Evolutionary conservation across 2,113 vertebrate species (phyloP), one percentile per base, ranked within the genome.

Genomic region (Thunnus maccoyii): DNA sequence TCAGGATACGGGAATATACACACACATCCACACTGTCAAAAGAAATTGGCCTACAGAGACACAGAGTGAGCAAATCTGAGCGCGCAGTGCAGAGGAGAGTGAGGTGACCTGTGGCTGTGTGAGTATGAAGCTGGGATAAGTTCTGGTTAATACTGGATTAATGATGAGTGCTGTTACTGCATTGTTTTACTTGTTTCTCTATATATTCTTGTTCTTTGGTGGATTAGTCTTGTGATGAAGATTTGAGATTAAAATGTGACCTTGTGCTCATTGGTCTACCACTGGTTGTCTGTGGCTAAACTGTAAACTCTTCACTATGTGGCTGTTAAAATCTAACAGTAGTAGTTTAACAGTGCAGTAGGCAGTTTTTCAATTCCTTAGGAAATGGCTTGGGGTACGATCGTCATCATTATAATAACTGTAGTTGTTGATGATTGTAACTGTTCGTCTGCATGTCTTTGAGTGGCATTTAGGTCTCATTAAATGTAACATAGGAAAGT

Each of bases 91-190:
- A 70, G 91, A 77, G 83, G 48, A 76, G 71, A 78, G 72, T 10
- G 84, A 72, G 61, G 64, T 66, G 75, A 72, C 54, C 67, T 62
- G 77, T 50, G 83, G 51, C 78, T 87, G 80, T 62, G 94, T 94
- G 92, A 94, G 93, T 94, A 94, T 72, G 9, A 70, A 47, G 47
- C 72, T 66, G 3, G 1, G 32, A 60, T 79, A 47, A 57, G 2
- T 50, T 64, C 44, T 12, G 55, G 7, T 32, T 51, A 7, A 13
- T 3, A 12, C 30, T 63, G n/a, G 17, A 27, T 47, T 47, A 13
- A 70, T 84, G 7, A 25, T 14, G 41, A 48, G 12, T 20, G 46
- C 58, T 51, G 62, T 8, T 22, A 27, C 25, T 63, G 54, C 30
- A 15, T 18, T 44, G 15, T 46, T 54, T 77, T 51, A 65, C 10